Evolutionary conservation across 2,888 invertebrate genomes (phyloP), one percentile per base, ranked within the genome.

Genomic region (Kryphioiulus occultus): DNA sequence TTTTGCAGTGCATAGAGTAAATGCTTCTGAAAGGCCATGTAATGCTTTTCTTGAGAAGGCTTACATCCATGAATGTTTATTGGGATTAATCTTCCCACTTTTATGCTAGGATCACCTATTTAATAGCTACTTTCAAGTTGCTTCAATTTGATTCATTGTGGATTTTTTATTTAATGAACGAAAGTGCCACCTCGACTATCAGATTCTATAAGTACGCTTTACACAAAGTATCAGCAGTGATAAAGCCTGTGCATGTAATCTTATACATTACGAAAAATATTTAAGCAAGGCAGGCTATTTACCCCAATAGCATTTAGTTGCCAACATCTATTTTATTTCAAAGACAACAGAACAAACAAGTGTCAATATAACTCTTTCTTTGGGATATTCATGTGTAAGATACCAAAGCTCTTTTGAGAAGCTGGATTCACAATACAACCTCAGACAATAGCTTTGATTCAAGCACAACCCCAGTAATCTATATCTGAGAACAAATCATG

Each of bases 81-180:
- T 68, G 59, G 59, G 22, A 68, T 68, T 68, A 68, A 68, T 68
- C 59, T 68, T 68, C 22, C 22, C 9, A 22, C 22, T 22, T 78
- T 78, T 78, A 78, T 32, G 30, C 30, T 12, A 17, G 30, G 78
- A 78, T 78, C 78, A 78, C 78, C 30, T 78, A 78, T 32, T 78
- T 26, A 78, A 78, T 78, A 78, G 78, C 78, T 78, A 30, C 78
- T 78, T 78, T 78, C 15, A 78, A 78, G 30, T 78, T 78, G 78
- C 78, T 78, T 78, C 78, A 78, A 30, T 78, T 78, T 30, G 15
- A 78, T 30, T 30, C 78, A 78, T 30, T 30, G 78, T 32, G 30
- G 17, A 78, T 78, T 78, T 78, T 78, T 78, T 30, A 30, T 15
- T 44, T 30, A 78, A 78, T 78, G 17, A 78, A 30, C 26, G 78